Percentiles rank a stretch among this genome's conserved stretches.
These are phyloP conservation scores for Dolichallabes microphthalmus DNA, from an alignment of 2,113 vertebrate genomes.

Conservation along the genomic window DNA sequence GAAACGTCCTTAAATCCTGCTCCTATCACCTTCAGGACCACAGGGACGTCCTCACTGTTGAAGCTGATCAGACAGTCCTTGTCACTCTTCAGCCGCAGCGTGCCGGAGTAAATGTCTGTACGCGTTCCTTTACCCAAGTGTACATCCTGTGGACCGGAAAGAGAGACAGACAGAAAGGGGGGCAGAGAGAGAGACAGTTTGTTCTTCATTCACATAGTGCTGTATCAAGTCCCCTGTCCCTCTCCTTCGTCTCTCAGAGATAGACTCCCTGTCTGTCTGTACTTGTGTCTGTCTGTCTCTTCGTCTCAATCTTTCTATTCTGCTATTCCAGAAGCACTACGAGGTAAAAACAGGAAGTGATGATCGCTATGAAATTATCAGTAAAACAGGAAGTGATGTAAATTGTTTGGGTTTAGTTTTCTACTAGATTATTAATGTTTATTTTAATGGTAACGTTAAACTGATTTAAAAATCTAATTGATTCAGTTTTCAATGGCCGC, in stretches of 20 bases:
- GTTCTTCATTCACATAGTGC: not conserved
- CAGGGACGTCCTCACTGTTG: slow-evolving; percentile 73
- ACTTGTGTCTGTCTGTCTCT: not conserved
- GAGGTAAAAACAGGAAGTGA: not conserved
- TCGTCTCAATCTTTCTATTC: not conserved
- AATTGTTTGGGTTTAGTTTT: not conserved
- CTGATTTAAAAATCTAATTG: not conserved
- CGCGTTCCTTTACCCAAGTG: slow-evolving; percentile 82
- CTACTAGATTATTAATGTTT: not conserved
- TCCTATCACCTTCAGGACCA: slow-evolving; percentile 83
- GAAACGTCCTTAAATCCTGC: slow-evolving; percentile 84
- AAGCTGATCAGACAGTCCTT: slow-evolving; percentile 53
- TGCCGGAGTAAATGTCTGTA: slow-evolving; percentile 82
- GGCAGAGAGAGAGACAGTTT: not conserved
- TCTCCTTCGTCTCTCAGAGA: no score
- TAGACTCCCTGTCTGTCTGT: not conserved
- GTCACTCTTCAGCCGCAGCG: slow-evolving; percentile 75
- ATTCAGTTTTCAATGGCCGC: not conserved
- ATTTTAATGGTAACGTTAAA: not conserved
- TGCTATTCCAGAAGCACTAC: not conserved
- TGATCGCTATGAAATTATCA: not conserved
- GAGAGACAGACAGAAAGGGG: not conserved
- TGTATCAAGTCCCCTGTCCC: not conserved
- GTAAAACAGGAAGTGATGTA: not conserved
- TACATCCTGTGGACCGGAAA: slow-evolving; percentile 64